A percentile compares a stretch with the other conserved stretches of the same genome.
Evolutionary conservation across 2,888 invertebrate genomes (phyloP).

Genomic region (Abrostola tripartita): DNA sequence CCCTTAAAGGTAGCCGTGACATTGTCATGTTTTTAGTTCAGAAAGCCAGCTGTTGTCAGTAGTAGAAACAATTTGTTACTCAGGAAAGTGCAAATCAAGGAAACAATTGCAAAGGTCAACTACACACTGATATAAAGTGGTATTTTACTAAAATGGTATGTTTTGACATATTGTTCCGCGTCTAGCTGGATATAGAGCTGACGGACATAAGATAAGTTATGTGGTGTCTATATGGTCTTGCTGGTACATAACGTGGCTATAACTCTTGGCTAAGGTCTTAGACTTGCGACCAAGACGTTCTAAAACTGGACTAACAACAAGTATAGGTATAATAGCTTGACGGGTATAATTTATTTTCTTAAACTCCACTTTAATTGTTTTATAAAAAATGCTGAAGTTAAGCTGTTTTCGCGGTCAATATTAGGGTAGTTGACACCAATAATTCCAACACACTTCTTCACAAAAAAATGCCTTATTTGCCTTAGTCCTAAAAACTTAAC

Average conservation of each 20-base stretch:
- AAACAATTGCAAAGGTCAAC: slow-evolving; percentile 44
- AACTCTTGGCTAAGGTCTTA: neutral
- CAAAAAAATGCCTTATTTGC: too few species aligned
- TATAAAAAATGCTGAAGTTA: too few species aligned
- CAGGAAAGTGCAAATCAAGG: slow-evolving; percentile 43
- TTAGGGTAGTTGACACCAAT: too few species aligned
- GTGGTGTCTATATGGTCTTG: slow-evolving; percentile 33
- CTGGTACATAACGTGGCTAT: neutral
- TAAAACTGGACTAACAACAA: too few species aligned
- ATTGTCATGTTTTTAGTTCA: too few species aligned
- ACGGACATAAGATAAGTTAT: slow-evolving; percentile 40
- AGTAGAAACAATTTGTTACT: slow-evolving; percentile 12
- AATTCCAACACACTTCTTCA: too few species aligned
- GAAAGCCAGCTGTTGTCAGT: neutral
- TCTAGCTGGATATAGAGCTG: slow-evolving; percentile 47
- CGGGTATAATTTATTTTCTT: neutral
- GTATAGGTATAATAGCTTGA: neutral
- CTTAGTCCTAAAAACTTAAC: too few species aligned
- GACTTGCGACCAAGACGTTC: neutral
- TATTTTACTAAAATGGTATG: slow-evolving; percentile 31
- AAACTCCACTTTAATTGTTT: neutral
- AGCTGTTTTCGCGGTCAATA: neutral
- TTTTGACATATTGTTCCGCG: slow-evolving; percentile 53
- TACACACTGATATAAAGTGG: slow-evolving; percentile 28
- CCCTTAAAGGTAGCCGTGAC: too few species aligned